A percentile compares a stretch with the other conserved stretches of the same genome.
phyloP scores from a whole-genome alignment of 2,797 vertebrate genomes.

The Danio kyathit region DNA sequence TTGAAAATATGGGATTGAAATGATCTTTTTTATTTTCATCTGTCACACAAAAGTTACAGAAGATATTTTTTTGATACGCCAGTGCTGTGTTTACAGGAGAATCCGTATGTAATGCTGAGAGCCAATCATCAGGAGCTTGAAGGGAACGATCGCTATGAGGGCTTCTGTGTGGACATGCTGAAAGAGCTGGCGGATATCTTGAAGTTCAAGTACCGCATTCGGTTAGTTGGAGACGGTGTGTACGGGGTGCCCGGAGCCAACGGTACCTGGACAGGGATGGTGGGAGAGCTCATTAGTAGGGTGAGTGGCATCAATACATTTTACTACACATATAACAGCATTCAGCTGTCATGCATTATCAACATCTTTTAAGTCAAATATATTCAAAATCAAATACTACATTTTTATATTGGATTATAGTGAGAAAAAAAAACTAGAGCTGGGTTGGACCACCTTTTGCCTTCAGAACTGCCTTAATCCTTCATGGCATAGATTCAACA shows the following conservation, averaged over 20 bases:
- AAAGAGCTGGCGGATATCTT: constrained; percentile 94
- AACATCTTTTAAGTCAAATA: no score
- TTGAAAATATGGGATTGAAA: neutral
- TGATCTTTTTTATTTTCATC: neutral
- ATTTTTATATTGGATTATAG: no score
- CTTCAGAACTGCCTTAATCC: no score
- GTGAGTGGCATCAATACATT: constrained; percentile 73
- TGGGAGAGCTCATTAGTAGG: constrained; percentile 96
- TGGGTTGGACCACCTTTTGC: no score
- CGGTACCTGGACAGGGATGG: constrained; percentile 96
- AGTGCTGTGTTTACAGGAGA: constrained; percentile 87
- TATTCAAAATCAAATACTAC: no score
- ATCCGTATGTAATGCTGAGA: constrained; percentile 97
- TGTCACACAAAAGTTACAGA: neutral
- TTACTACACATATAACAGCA: neutral
- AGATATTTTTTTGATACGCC: neutral
- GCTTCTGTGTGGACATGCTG: constrained; percentile 98
- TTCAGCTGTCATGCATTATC: neutral
- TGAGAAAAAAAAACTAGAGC: no score
- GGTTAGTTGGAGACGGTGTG: constrained; percentile 90
- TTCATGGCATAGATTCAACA: no score
- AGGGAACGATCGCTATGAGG: constrained; percentile 94
- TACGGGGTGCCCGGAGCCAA: constrained; percentile 95
- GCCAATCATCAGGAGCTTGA: constrained; percentile 92
- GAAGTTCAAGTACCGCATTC: constrained; percentile 96